Evolutionary conservation across 2,797 vertebrate genomes (phyloP), one percentile per base, ranked within the genome.

Genomic region (Sebastes taczanowskii): DNA sequence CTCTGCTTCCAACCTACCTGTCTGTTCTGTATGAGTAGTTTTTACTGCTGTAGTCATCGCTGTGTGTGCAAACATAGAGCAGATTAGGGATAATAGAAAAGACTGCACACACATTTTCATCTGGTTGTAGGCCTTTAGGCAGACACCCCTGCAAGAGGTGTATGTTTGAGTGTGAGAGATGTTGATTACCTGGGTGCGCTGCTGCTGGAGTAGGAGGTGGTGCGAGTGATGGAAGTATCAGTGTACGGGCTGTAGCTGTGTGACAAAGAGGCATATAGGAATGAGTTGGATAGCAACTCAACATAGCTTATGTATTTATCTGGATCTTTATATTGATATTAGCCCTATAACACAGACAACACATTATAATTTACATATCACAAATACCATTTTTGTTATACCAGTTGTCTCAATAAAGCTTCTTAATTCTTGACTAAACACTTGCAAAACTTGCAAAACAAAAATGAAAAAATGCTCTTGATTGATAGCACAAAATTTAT

Each of bases 1-100:
- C 58, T 75, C 3, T 55, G 22, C 29, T 35, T 71, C 67, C n/a
- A 82, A 95, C 93, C 92, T 94, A 95, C 93, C 92, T 94, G 86
- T 89, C 84, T 58, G 86, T 62, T 70, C 32, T 84, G 67, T 91
- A 91, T 11, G 90, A 81, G 84, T 84, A 91, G 78, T 34, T 64
- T 29, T 77, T 89, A 20, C 13, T 82, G 71, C 16, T 85, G 76
- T 86, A 87, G 55, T 88, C 79, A 1, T 91, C 90, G 76, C 91
- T 90, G 80, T 82, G 49, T 25, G 42, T 25, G 14, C 34, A 85
- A 89, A 86, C 11, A 86, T 6, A 80, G 3, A 67, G 34, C 20
- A 66, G 23, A 81, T 86, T 13, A 80, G 18, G 1, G 9, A 59
- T 29, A 20, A 63, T 4, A 55, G 6, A 71, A 61, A 69, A 69